Evolutionary conservation across 92 coral and sea anemone genomes (phyloP).

Genomic region (Actinostola sp.): DNA sequence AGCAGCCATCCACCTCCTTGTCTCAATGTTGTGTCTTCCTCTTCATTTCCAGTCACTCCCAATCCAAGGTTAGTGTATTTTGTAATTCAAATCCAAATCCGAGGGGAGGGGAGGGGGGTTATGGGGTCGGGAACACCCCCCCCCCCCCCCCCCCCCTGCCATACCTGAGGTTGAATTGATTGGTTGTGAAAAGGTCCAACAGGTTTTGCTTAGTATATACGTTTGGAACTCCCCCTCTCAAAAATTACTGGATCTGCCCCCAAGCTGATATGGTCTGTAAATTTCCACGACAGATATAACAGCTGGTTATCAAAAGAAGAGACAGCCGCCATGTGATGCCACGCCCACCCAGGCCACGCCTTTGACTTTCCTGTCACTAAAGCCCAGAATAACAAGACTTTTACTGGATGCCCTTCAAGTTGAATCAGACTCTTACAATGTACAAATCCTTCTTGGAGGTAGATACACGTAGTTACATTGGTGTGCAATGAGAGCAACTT

Average conservation of each 20-base stretch:
- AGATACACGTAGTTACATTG: background rate
- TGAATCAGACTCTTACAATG: slow-evolving; percentile 94
- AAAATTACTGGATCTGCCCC: too few species aligned
- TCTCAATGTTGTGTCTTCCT: slow-evolving; percentile 96
- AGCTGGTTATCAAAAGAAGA: slow-evolving; percentile 63
- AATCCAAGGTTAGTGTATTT: slow-evolving; percentile 71
- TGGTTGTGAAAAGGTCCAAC: too few species aligned
- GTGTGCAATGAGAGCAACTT: too few species aligned
- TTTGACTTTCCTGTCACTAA: slow-evolving; percentile 79
- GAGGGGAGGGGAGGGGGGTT: too few species aligned
- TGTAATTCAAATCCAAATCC: background rate
- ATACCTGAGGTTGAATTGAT: too few species aligned
- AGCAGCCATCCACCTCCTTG: slow-evolving; percentile 91
- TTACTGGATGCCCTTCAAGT: slow-evolving; percentile 90
- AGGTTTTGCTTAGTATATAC: too few species aligned
- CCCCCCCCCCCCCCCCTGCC: too few species aligned
- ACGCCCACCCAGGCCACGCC: slow-evolving; percentile 16
- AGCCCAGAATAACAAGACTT: slow-evolving; percentile 78
- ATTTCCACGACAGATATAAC: slow-evolving; percentile 65
- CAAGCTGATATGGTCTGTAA: too few species aligned
- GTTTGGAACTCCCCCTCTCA: too few species aligned
- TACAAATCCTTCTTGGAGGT: slow-evolving; percentile 97
- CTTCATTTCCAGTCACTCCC: slow-evolving; percentile 87
- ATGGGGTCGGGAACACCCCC: too few species aligned
- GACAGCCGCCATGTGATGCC: slow-evolving; percentile 18